Base-by-base conservation (phyloP, 1,140 invertebrate species). In the Drosophila repletoides region DNA sequence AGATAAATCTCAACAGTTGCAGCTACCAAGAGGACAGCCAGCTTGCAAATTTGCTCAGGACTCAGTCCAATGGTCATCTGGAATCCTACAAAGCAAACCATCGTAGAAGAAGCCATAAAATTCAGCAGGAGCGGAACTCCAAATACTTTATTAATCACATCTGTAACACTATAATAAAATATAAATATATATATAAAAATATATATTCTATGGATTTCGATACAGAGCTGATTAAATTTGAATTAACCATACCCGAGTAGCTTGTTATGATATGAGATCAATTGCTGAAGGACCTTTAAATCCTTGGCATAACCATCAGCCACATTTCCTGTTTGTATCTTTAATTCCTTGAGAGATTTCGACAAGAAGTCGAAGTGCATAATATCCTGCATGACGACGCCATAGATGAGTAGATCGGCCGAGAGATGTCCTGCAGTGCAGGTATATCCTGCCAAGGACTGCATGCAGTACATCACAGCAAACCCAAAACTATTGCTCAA, bases 61-160 rank as follows among this genome's bases (percentile, higher is more conserved):
- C 52, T 64, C 0, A 74, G 22, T 1, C 61, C 76, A 7, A 86
- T 48, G 9, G 84, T 70, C 52, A 89, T 72, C 17, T 72, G 76
- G 45, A 89, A 88, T 4, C 87, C 80, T 31, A 83, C 51, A 17
- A 89, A 86, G n/a, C 87, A 89, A 5, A 86, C 72, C 1, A 86
- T 9, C 17, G 75, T 14, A 1, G 80, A 79, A 0, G 84, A 79
- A 5, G 74, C 33, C 3, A 66, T 40, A 24, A 89, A 81, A 29
- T 88, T 89, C 0, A 86, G 5, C 0, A 89, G 46, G 0, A 89
- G 28, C 0, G 87, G 58, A 5, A 81, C 28, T 1, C 86, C 86
- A 51, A 88, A 89, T 0, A 89, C 66, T 1, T 67, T 31, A 48
- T 89, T 88, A 4, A 86, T 72, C 0, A 68, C 65, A 1, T 88